These are phyloP conservation scores for Eueides isabella DNA, from an alignment of 1,140 invertebrate species.

Conservation along the genomic window DNA sequence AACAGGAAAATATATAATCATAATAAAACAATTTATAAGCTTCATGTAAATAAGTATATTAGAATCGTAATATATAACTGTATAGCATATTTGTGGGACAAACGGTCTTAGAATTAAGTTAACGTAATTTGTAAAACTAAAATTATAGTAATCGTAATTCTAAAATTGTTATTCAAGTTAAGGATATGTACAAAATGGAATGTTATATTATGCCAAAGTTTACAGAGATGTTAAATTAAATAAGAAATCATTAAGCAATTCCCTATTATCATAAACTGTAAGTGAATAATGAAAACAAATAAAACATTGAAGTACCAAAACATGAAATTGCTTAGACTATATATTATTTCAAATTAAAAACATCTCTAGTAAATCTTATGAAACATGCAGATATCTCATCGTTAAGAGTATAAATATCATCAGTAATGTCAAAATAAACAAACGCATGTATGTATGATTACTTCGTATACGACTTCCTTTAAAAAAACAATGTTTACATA, in stretches of 20 bases:
- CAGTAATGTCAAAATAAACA: not conserved
- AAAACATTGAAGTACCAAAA: not conserved
- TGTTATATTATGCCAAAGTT: not conserved
- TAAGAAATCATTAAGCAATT: too few relatives aligned
- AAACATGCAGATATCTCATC: not conserved
- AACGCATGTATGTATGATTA: not conserved
- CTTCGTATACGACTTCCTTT: not conserved
- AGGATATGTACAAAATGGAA: not conserved
- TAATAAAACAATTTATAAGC: conserved; percentile 1
- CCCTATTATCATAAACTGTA: not conserved
- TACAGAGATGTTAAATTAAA: not conserved
- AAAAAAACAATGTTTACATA: conserved; percentile 3
- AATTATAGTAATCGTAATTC: not conserved
- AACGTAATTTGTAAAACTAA: too few relatives aligned
- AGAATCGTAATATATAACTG: not conserved
- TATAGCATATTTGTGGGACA: too few relatives aligned
- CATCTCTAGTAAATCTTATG: not conserved
- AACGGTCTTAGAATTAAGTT: too few relatives aligned
- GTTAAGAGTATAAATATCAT: not conserved
- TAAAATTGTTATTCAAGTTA: not conserved
- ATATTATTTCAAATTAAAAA: not conserved
- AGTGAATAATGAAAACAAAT: not conserved
- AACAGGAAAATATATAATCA: conserved; percentile 14
- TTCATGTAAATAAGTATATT: not conserved
- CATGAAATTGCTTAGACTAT: not conserved